These are phyloP conservation scores for Erpetoichthys calabaricus DNA, from an alignment of 2,797 vertebrate species.

Conservation along the genomic window DNA sequence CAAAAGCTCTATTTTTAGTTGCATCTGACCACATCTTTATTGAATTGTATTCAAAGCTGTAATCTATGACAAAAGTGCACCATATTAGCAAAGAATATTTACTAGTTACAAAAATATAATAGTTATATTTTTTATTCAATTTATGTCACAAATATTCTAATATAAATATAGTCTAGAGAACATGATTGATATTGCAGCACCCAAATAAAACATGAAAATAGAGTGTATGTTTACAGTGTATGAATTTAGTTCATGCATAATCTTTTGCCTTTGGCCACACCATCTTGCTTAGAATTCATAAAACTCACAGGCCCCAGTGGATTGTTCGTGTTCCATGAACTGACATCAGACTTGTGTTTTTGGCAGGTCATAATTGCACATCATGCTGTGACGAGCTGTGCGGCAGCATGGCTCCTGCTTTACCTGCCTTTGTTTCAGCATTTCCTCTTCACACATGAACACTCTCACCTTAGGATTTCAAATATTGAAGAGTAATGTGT, in stretches of 20 bases:
- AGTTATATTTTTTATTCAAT: no score
- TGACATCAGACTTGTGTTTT: constrained; percentile 40
- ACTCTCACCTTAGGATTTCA: constrained; percentile 26
- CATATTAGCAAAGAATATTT: no score
- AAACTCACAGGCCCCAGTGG: constrained; percentile 55
- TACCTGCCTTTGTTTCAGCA: constrained; percentile 15
- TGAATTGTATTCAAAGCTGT: no score
- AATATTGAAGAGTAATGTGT: constrained; percentile 12
- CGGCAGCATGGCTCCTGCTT: constrained; percentile 13
- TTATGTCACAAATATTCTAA: no score
- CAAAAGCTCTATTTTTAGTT: no score
- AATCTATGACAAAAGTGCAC: no score
- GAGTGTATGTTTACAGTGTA: not conserved
- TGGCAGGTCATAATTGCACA: constrained; percentile 72
- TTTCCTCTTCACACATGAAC: constrained; percentile 24
- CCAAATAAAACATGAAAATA: not conserved
- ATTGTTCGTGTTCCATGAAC: constrained; percentile 53
- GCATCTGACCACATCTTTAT: no score
- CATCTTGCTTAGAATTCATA: constrained; percentile 54
- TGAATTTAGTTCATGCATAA: constrained; percentile 50
- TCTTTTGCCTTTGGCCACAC: constrained; percentile 40
- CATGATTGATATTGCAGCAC: no score
- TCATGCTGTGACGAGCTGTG: constrained; percentile 48
- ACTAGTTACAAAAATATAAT: no score
- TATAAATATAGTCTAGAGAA: not conserved